Evolutionary conservation across 1,140 invertebrate genomes (phyloP).

Genomic region (Pseudomyrmex flavicornis): DNA sequence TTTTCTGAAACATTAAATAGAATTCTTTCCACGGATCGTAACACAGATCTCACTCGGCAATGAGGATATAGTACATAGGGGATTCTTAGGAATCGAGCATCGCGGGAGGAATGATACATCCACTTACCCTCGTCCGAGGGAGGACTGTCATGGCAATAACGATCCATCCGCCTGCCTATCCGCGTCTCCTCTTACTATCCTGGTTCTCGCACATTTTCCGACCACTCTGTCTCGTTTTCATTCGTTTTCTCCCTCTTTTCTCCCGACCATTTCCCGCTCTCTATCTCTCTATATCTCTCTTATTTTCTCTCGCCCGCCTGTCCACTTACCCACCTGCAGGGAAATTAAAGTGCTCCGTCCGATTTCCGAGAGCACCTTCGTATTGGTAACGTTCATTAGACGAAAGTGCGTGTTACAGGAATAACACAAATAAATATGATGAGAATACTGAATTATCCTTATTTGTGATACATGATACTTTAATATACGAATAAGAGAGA

Average conservation of each 20-base stretch:
- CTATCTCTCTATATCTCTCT: not conserved
- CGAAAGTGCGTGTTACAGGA: conserved; percentile 31
- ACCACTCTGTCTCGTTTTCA: conserved; percentile 51
- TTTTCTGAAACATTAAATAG: not conserved
- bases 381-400: conserved; percentile 35
- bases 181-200: conserved; percentile 45
- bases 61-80: conserved; percentile 26
- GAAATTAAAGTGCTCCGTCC: conserved; percentile 56
- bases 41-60: conserved; percentile 38
- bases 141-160: conserved; percentile 76
- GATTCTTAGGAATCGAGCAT: conserved; percentile 67
- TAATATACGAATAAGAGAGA: not conserved
- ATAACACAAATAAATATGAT: conserved; percentile 7
- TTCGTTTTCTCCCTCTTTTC: not conserved
- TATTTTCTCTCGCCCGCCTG: not conserved
- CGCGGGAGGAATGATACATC: conserved; percentile 61
- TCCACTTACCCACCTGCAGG: conserved; percentile 32
- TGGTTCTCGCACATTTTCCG: conserved; percentile 61
- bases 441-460: not conserved
- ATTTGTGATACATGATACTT: not conserved
- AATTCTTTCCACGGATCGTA: conserved; percentile 23
- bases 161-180: conserved; percentile 71
- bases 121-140: conserved; percentile 63
- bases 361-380: conserved; percentile 32
- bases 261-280: not conserved